A percentile compares a stretch with the other conserved stretches of the same genome.
phyloP scores from a whole-genome alignment of 2,888 invertebrate genomes.

The Brachyptera risi region DNA sequence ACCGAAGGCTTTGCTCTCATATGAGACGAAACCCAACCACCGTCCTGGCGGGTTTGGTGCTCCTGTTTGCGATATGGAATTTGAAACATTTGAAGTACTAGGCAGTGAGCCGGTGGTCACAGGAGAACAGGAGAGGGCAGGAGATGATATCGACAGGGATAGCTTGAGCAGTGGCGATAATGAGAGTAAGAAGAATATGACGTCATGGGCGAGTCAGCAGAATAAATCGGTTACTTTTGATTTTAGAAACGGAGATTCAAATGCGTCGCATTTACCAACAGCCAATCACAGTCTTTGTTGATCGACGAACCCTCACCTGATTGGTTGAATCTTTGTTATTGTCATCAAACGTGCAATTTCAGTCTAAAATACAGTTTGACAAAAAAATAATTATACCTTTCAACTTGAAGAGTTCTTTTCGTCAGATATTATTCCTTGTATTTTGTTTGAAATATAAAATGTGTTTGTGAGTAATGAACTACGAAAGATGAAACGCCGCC shows the following conservation, averaged over 20 bases:
- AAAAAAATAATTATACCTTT: too few species aligned
- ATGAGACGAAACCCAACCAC: background rate
- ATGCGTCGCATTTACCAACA: background rate
- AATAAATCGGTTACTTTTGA: conserved; percentile 14
- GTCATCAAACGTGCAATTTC: too few species aligned
- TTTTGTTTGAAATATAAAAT: too few species aligned
- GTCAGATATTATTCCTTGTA: too few species aligned
- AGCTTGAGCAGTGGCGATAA: background rate
- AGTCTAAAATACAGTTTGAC: too few species aligned
- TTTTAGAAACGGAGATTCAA: conserved; percentile 1
- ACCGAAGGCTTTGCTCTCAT: background rate
- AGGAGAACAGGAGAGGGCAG: conserved; percentile 40
- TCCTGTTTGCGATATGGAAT: conserved; percentile 63
- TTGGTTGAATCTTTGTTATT: too few species aligned
- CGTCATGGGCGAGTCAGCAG: conserved; percentile 22
- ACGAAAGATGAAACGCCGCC: too few species aligned
- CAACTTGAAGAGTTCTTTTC: too few species aligned
- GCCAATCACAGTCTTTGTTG: conserved; percentile 2
- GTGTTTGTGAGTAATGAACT: too few species aligned
- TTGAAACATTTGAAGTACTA: conserved; percentile 73
- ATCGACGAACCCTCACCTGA: too few species aligned
- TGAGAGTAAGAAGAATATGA: background rate
- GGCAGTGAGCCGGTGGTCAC: conserved; percentile 29
- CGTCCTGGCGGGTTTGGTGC: background rate
- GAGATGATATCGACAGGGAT: conserved; percentile 51